A percentile compares a stretch with the other conserved stretches of the same genome.
Conservation (phyloP, 2,888 invertebrate species). For the Dichetophora obliterata region DNA sequence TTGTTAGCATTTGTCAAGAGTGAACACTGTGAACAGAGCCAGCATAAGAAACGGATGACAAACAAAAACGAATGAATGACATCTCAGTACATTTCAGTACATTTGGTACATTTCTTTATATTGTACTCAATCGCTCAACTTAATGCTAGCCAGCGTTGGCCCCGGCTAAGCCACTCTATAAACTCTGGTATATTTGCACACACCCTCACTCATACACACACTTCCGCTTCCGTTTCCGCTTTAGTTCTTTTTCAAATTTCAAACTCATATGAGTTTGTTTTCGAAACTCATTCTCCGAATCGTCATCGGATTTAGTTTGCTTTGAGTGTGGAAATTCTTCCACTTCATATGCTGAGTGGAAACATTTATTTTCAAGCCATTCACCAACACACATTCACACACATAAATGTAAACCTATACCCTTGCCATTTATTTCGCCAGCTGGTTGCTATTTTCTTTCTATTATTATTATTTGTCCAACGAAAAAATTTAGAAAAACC, state of each 20-base stretch:
- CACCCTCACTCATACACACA: too few species aligned
- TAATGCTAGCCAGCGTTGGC: not conserved
- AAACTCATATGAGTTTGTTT: not conserved
- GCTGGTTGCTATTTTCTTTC: not conserved
- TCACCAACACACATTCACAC: not conserved
- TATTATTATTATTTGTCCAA: not conserved
- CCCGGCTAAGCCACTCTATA: not conserved
- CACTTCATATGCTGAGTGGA: conserved; percentile 28
- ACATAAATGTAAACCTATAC: not conserved
- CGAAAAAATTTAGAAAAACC: too few species aligned
- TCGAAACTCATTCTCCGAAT: not conserved
- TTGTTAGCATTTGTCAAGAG: conserved; percentile 30
- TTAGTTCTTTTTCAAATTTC: not conserved
- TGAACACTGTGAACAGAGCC: not conserved
- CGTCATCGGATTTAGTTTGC: conserved; percentile 12
- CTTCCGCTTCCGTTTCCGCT: conserved; percentile 23
- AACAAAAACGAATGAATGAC: conserved; percentile 18
- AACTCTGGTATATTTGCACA: not conserved
- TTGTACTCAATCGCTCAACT: conserved; percentile 23
- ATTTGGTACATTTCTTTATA: not conserved
- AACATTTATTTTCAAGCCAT: conserved; percentile 20
- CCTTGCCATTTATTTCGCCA: not conserved
- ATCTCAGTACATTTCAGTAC: conserved; percentile 15
- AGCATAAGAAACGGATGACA: not conserved
- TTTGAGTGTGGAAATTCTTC: conserved; percentile 11